Evolutionary conservation across 2,888 invertebrate genomes (phyloP), one percentile per base, ranked within the genome.

Genomic region (Mythimna vitellina): DNA sequence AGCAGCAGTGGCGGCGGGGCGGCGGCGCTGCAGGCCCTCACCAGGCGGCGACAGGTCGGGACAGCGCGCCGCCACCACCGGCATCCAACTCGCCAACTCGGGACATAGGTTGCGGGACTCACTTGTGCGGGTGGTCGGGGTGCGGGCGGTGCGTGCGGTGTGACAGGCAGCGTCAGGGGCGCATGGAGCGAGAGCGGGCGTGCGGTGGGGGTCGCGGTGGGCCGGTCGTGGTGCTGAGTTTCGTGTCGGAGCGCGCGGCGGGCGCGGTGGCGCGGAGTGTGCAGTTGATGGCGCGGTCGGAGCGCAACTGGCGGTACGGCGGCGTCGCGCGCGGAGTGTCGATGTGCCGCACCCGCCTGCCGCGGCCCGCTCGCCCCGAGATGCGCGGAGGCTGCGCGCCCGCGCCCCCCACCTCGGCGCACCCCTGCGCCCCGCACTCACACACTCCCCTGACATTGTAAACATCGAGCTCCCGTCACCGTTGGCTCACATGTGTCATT

Each of bases 101-200:
- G 64, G 25, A 63, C 54, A 49, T 38, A 35, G 22, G 49, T 22
- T 25, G 60, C 10, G 54, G 73, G 62, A 93, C 94, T 93, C 92
- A 93, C 93, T 92, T 91, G 91, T 88, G 85, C 65, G 82, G 82
- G 85, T 81, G 75, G 35, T 57, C 64, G 65, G 67, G 29, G 90
- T 85, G 81, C 70, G 86, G 70, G 54, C 67, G 73, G 81, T 75
- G 78, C 82, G 74, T 65, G 82, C 74, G 82, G 61, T 68, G 84
- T 65, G 86, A 82, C 68, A 84, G 87, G 80, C 86, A 88, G 85
- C 87, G 94, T 94, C 94, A 94, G 94, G 91, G 90, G 92, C 86
- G 87, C 94, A 92, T 92, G 90, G 89, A 89, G 87, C 82, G 86
- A 69, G 83, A 82, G 63, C 74, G 79, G 76, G 80, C 76, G 80